Base-by-base conservation (phyloP, 35 echinoderm and acorn worm genomes). In the Acanthaster planci region DNA sequence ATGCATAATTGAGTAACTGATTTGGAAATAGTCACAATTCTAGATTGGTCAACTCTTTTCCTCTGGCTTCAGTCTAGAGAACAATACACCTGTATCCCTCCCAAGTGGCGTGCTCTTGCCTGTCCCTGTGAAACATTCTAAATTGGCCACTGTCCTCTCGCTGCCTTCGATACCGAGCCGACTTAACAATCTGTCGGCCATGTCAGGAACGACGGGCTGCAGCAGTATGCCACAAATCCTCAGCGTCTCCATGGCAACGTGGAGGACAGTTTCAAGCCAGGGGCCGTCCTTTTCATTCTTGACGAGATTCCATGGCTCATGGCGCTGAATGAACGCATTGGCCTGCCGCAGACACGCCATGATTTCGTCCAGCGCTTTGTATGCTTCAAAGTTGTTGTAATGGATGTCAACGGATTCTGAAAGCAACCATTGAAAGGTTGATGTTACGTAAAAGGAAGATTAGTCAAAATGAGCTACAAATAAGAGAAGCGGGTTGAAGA, bases 171-270 rank as follows among this genome's bases (percentile, higher is more conserved):
- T 79, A 12, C 95, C 95, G n/a, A 97, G 85, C 80, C 92, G 87
- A 14, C 32, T 64, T n/a, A 97, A 76, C 10, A 97, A 82, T 78
- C 81, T 90, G 14, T 88, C 85, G 22, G 91, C 84, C 38, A 93
- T 51, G 12, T 76, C 83, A 38, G 95, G 95, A 36, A 87, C 84
- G 35, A 97, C 81, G 15, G 95, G 95, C 78, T 97, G 95, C 8
- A 89, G 68, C 10, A 93, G 60, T 80, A 97, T 90, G 21, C 95
- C 92, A 89, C 84, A 97, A 50, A 97, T 67, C 80, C 91, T 77
- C 19, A 97, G 85, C 21, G 91, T 90, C 55, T 97, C 95, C 91
- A 97, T 97, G 83, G 88, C 72, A 80, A 97, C 86, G 67, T 97
- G 91, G 31, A 93, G 72, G 42, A 93, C 53, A 52, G 88, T 92